Evolutionary conservation across 2,797 vertebrate genomes (phyloP).

Genomic region (Vespertilio murinus): DNA sequence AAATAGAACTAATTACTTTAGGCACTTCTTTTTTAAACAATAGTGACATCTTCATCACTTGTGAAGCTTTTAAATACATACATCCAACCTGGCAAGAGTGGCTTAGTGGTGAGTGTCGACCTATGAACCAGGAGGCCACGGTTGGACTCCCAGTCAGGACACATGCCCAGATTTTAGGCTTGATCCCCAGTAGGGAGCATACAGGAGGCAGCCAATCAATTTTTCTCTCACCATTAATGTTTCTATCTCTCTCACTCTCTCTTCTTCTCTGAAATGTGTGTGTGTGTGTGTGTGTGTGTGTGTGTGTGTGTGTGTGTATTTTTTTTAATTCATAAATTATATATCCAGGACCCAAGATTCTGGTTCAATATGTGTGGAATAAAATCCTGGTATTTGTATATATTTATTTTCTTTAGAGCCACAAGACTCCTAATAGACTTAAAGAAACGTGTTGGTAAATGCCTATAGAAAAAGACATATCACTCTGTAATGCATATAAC

Average conservation of each 20-base stretch:
- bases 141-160: neutral
- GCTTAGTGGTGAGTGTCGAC: neutral
- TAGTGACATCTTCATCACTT: neutral
- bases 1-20: neutral
- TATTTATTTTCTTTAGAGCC: neutral
- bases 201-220: too few relatives aligned
- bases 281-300: too few relatives aligned
- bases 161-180: neutral
- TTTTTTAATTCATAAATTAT: neutral
- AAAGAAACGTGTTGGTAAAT: neutral
- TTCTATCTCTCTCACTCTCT: neutral
- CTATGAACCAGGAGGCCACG: too few relatives aligned
- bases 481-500: neutral
- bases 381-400: neutral
- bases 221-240: neutral
- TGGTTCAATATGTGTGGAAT: neutral
- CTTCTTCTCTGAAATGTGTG: neutral
- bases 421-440: neutral
- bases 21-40: constrained; percentile 3
- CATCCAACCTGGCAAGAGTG: neutral
- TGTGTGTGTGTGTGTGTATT: too few relatives aligned
- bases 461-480: neutral
- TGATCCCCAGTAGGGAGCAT: too few relatives aligned
- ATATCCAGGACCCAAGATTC: neutral
- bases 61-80: neutral